Evolutionary conservation across 2,888 invertebrate genomes (phyloP), one percentile per base, ranked within the genome.

Genomic region (Torymus auratus): DNA sequence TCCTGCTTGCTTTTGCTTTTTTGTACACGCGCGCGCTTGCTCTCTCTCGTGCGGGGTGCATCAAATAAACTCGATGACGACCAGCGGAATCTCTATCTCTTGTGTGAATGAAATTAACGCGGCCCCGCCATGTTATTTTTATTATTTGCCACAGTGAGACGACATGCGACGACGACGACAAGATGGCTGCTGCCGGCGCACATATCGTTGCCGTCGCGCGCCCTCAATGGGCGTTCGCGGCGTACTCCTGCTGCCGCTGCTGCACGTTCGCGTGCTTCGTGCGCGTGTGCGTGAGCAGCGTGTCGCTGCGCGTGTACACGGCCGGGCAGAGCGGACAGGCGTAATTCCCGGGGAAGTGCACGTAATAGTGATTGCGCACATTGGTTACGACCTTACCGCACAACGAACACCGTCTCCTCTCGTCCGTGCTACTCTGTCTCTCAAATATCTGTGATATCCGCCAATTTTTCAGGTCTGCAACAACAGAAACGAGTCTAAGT

Each of bases 301-400:
- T 93, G 86, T 93, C 93, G 89, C 93, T 93, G 83, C 93, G 91
- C 83, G 93, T 93, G 89, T 93, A 93, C 84, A 93, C 93, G 82
- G 93, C 93, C 79, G 93, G 93, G 88, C 93, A 93, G 87, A 92
- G 91, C 83, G 92, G 89, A 88, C 93, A 93, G 85, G 93, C 92
- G 87, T 93, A 93, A 86, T 93, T 92, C 84, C 93, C 93, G 84
- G 93, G 93, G 87, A 93, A 93, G 89, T 93, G 93, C 84, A 93
- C 93, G 89, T 93, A 93, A 91, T 93, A 93, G 88, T 93, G 93
- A 90, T 93, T 93, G 85, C 93, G 91, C 82, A 93, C 93, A 90
- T 93, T 93, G 91, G 93, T 93, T 85, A 93, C 93, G 87, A 93
- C 92, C 91, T 93, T 93, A 86, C 93, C 93, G 90, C 93, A 93